A percentile compares a stretch with the other conserved stretches of the same genome.
phyloP scores from a whole-genome alignment of 2,888 invertebrate genomes.

The Synanthedon myopaeformis region DNA sequence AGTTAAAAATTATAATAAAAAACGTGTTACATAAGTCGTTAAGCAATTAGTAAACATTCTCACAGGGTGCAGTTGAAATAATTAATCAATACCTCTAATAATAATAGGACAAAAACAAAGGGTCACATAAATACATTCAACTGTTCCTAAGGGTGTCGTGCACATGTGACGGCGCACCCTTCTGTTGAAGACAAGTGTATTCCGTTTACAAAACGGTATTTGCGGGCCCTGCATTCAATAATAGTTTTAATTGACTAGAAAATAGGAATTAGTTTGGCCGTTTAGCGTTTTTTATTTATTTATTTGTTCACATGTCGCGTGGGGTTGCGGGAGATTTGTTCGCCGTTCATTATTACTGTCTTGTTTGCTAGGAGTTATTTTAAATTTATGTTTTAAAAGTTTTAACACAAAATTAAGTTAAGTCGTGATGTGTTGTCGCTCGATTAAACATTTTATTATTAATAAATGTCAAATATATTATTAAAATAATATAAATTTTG shows the following conservation, averaged over 20 bases:
- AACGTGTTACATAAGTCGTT: no score
- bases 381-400: no score
- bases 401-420: no score
- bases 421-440: no score
- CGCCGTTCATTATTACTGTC: not conserved
- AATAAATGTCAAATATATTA: no score
- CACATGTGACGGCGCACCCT: constrained; percentile 60
- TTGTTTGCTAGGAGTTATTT: not conserved
- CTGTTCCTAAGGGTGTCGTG: constrained; percentile 10
- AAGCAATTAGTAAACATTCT: not conserved
- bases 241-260: constrained; percentile 11
- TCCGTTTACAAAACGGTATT: constrained; percentile 20
- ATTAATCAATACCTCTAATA: constrained; percentile 31
- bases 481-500: no score
- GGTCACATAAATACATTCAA: constrained; percentile 33
- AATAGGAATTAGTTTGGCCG: constrained; percentile 36
- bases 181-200: constrained; percentile 48
- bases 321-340: constrained; percentile 39
- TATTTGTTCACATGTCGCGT: constrained; percentile 59
- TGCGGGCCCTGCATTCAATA: constrained; percentile 9
- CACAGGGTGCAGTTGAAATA: constrained; percentile 8
- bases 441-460: no score
- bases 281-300: constrained; percentile 26
- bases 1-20: no score
- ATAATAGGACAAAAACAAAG: constrained; percentile 35